Conservation (phyloP, 2,888 invertebrate species). For the Tortrix viridana region DNA sequence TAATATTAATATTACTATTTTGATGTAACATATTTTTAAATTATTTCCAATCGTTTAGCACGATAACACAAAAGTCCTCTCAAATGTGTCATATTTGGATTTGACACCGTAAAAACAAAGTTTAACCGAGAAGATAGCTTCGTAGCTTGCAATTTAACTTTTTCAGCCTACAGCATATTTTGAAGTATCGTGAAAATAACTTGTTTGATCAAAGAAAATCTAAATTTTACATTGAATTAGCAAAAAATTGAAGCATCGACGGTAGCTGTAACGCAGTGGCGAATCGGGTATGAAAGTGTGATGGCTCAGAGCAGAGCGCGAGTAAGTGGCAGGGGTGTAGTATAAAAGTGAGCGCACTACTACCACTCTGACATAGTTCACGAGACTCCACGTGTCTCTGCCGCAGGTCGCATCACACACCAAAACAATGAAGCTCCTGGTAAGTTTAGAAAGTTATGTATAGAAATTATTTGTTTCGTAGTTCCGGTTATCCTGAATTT, state of each 20-base stretch:
- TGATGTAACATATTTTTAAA: no score
- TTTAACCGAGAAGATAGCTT: no score
- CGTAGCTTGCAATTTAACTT: no score
- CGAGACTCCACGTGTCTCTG: slow-evolving; percentile 70
- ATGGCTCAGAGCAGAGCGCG: slow-evolving; percentile 67
- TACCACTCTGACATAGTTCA: slow-evolving; percentile 82
- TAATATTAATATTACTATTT: no score
- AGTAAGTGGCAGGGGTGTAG: slow-evolving; percentile 80
- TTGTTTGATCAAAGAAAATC: background rate
- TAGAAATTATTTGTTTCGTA: background rate
- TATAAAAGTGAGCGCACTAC: slow-evolving; percentile 79
- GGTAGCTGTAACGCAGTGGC: slow-evolving; percentile 62
- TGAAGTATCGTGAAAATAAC: background rate
- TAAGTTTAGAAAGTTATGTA: slow-evolving; percentile 64
- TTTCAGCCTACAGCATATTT: background rate
- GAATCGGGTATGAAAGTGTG: slow-evolving; percentile 76
- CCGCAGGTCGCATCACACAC: slow-evolving; percentile 62
- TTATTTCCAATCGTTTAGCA: no score
- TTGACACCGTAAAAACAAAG: no score
- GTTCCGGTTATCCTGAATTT: slow-evolving; percentile 7
- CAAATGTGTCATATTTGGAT: no score
- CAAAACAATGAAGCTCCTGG: slow-evolving; percentile 78
- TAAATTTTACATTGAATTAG: slow-evolving; percentile 14
- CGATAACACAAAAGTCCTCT: no score
- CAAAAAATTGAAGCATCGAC: slow-evolving; percentile 35